Evolutionary conservation across 1,140 invertebrate species (phyloP), one percentile per base, ranked within the genome.

Genomic region (Platorchestia sp.): DNA sequence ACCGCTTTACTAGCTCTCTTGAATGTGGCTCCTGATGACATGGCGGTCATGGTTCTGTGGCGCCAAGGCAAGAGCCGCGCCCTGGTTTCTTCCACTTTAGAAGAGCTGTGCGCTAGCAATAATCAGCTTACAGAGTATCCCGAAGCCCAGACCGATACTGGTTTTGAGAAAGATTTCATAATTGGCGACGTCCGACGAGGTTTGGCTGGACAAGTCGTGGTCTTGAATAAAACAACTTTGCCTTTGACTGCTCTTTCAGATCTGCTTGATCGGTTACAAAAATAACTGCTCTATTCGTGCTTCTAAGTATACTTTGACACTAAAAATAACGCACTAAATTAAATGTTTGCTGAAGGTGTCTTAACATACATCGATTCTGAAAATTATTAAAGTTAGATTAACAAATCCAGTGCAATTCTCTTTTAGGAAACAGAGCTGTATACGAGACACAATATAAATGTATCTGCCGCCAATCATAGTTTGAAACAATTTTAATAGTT

Each of bases 201-300:
- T 36, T 95, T 96, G 22, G 95, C 95, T 75, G 96, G 96, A 19
- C 96, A 96, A 95, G 96, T 96, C 10, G 96, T 96, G 14, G 95
- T 96, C 86, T 90, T 96, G 86, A 96, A 96, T 36, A 96, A 96
- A 53, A 96, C 95, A 42, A 96, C 95, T 44, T 86, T 59, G 41
- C 45, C 91, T 22, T 45, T 93, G 45, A 93, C 91, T 7, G 95
- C 89, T 59, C 95, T 96, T 3, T 96, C 96, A 86, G 96, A 96
- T 90, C 95, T 96, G 14, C 95, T 96, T 7, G 96, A 96, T n/a
- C 95, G 95, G 41, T 95, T 96, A 22, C 96, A 96, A 53, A 95
- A 96, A n/a, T 95, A 95, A 44, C 47, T 75, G 27, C 27, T 10
- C 59, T 75, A 22, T 75, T 75, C 14, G 59, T 10, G 59, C 59